A percentile compares a stretch with the other conserved stretches of the same genome.
These are phyloP conservation scores for Copidosoma floridanum DNA, from an alignment of 1,140 invertebrate genomes.

Conservation along the genomic window DNA sequence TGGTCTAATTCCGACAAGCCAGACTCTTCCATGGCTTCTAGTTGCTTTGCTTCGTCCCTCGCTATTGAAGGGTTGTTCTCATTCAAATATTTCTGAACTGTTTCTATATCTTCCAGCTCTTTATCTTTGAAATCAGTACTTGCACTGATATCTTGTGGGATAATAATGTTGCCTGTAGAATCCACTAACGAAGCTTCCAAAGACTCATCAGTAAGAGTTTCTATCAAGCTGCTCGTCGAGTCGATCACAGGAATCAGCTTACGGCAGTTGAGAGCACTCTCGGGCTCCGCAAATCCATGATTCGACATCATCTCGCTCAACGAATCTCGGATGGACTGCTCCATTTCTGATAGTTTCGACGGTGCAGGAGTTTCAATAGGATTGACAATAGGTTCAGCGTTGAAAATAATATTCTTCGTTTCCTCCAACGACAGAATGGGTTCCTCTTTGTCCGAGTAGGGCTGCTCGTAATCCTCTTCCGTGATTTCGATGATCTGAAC, in stretches of 20 bases:
- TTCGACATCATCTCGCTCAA: constrained; percentile 41
- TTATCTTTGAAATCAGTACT: too few relatives aligned
- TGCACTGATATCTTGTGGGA: too few relatives aligned
- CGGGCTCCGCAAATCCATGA: constrained; percentile 25
- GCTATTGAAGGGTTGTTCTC: too few relatives aligned
- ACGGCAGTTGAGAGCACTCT: background rate
- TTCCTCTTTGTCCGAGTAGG: constrained; percentile 41
- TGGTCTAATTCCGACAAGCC: too few relatives aligned
- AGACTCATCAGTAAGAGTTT: constrained; percentile 21
- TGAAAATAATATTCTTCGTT: constrained; percentile 43
- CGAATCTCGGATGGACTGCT: constrained; percentile 37
- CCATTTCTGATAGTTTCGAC: constrained; percentile 31
- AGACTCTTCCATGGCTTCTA: too few relatives aligned
- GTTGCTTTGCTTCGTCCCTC: too few relatives aligned
- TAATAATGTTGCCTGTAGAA: background rate
- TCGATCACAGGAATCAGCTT: constrained; percentile 2
- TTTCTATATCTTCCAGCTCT: too few relatives aligned
- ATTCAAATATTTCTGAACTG: too few relatives aligned
- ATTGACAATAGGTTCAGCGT: constrained; percentile 29
- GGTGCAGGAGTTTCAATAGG: constrained; percentile 11
- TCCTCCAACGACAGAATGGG: constrained; percentile 42
- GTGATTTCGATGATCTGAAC: constrained; percentile 53
- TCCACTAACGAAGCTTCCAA: background rate
- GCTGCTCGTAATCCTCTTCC: constrained; percentile 50
- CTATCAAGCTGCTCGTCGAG: constrained; percentile 6